Base-by-base conservation (phyloP, 2,888 invertebrate species). In the Cheilosia variabilis region DNA sequence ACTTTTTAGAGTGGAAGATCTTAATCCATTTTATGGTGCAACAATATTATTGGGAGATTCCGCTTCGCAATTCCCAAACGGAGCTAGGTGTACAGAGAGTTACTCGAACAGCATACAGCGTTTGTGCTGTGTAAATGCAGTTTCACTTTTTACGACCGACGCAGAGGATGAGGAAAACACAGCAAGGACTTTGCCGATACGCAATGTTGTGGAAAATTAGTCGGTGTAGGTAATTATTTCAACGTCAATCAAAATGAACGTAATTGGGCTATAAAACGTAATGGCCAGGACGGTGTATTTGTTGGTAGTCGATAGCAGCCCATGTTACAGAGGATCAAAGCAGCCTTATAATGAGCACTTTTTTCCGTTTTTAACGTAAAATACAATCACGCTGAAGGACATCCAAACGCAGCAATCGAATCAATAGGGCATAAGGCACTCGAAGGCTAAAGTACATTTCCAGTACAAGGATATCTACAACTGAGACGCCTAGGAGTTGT, bases 1-100 rank as follows among this genome's bases (percentile, higher is more conserved):
- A 63, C 69, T 19, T 60, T 65, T 34, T 52, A 45, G 53, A 82
- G 24, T 72, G 75, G 50, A 69, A 75, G 83, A 79, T 69, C 79
- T 84, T 75, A 84, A 84, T 84, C 79, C 75, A 75, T 60, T 80
- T 58, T 27, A 65, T 60, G 45, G 69, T 86, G 76, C 80, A 76
- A 71, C 80, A 69, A 58, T 62, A 71, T 80, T 78, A 75, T 68
- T 73, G 68, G 27, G 58, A 57, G 79, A 83, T 71, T 77, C 53
- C 43, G n/a, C 53, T 71, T 34, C 45, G 19, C 41, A 52, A 41
- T 72, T 22, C 71, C 22, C 45, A 66, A 72, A 60, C 31, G 41
- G 72, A 62, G 37, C 22, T 17, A 55, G 37, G 17, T 17, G 13
- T 37, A 37, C 0, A 17, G 31, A 41, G n/a, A 65, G 22, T 53